Evolutionary conservation across 2,797 vertebrate species (phyloP).

Genomic region (Glyptemys insculpta): DNA sequence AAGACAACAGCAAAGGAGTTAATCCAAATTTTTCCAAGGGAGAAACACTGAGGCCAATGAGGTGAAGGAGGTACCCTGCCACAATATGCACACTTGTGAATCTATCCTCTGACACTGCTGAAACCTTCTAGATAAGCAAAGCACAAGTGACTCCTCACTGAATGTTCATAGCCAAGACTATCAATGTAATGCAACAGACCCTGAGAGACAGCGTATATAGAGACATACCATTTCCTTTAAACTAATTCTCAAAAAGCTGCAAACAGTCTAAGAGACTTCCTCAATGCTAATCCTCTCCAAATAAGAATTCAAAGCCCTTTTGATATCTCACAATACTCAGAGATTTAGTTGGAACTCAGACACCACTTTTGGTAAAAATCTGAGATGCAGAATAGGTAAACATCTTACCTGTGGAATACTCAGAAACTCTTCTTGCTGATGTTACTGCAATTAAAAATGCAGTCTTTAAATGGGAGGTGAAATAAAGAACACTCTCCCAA

Average conservation of each 20-base stretch:
- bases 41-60: too few relatives aligned
- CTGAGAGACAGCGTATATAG: not conserved
- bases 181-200: too few relatives aligned
- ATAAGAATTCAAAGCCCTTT: not conserved
- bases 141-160: not conserved
- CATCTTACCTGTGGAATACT: not conserved
- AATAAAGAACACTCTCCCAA: not conserved
- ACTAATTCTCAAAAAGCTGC: not conserved
- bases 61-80: too few relatives aligned
- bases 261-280: not conserved
- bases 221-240: not conserved
- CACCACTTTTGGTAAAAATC: not conserved
- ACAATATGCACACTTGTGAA: not conserved
- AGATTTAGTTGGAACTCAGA: not conserved
- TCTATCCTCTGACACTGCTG: too few relatives aligned
- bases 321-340: not conserved
- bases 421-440: not conserved
- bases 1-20: too few relatives aligned
- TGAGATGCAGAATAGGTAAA: not conserved
- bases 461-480: constrained; percentile 12
- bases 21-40: too few relatives aligned
- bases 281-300: not conserved
- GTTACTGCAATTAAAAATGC: constrained; percentile 4
- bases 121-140: not conserved
- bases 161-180: not conserved